Percentiles rank a stretch among this genome's conserved stretches.
Evolutionary conservation across 2,797 vertebrate species (phyloP).

Genomic region (Tangara arthus): DNA sequence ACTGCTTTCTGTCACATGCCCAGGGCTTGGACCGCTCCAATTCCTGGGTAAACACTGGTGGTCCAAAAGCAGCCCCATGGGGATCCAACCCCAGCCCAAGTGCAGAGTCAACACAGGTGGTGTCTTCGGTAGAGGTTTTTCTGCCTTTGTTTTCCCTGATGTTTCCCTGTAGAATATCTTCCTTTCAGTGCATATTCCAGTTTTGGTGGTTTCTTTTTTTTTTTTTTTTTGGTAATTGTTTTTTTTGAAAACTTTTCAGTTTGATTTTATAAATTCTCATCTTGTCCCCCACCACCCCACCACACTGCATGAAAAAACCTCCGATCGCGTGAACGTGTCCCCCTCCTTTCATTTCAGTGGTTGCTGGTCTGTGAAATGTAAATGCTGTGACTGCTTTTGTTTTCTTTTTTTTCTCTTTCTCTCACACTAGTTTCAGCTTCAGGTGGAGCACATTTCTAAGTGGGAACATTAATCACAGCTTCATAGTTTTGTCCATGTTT

Average conservation of each 20-base stretch:
- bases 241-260: not conserved
- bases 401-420: not conserved
- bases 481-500: conserved; percentile 62
- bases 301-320: conserved; percentile 72
- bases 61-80: conserved; percentile 97
- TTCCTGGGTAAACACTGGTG: conserved; percentile 99
- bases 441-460: conserved; percentile 41
- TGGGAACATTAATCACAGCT: conserved; percentile 47
- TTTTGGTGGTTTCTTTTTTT: conserved; percentile 57
- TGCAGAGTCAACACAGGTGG: conserved; percentile 98
- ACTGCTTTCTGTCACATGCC: conserved; percentile 81
- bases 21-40: conserved; percentile 99
- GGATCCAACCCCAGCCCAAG: conserved; percentile 97
- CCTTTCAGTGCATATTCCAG: conserved; percentile 49
- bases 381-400: conserved; percentile 58
- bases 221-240: not conserved
- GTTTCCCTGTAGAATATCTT: conserved; percentile 66
- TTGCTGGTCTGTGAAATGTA: conserved; percentile 66
- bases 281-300: not conserved
- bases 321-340: not conserved
- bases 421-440: conserved; percentile 38
- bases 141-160: conserved; percentile 64
- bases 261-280: conserved; percentile 40
- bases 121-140: conserved; percentile 79
- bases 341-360: conserved; percentile 47